Evolutionary conservation across 1,140 invertebrate genomes (phyloP), one percentile per base, ranked within the genome.

Genomic region (Marisa cornuarietis): DNA sequence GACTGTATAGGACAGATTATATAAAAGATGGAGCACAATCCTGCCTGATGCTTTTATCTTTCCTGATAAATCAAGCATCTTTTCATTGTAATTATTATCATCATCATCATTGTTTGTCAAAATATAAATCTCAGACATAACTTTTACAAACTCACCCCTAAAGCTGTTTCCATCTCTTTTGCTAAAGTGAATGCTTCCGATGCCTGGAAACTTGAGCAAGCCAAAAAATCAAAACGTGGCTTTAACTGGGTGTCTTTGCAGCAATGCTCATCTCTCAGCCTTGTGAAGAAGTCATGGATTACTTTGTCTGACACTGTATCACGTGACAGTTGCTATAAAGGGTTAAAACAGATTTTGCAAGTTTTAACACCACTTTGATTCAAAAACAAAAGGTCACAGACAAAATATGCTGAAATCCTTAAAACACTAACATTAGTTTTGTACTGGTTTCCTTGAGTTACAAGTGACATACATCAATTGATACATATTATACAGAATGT

Each of bases 151-250:
- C 85, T 84, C 81, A 90, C 90, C 74, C 83, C 82, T 26, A 90
- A 62, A 20, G 88, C 71, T 14, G 71, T 72, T 79, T 90, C 85
- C 42, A 91, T 78, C 66, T 91, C 85, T 54, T 86, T 85, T 14
- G 85, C 82, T 31, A 91, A 84, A 18, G 81, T 66, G 4, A 72
- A 79, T 20, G 89, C 87, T 71, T 90, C 87, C 6, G 80, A 79
- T 61, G 85, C 80, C n/a, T 88, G 84, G 31, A 89, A 85, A 8
- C 89, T 84, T 71, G 88, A 86, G 82, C 90, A 89, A 16, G 87
- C 88, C 66, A 92, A 80, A 78, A 92, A 91, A 80, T 92, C 91
- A 11, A 92, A 76, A 22, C 90, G 84, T 13, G 84, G 76, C 71
- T 82, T 84, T 14, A 83, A 75, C 42, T 79, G 73, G 13, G 83